These are phyloP conservation scores for Larimichthys crocea DNA, from an alignment of 2,113 vertebrate genomes.

Conservation along the genomic window DNA sequence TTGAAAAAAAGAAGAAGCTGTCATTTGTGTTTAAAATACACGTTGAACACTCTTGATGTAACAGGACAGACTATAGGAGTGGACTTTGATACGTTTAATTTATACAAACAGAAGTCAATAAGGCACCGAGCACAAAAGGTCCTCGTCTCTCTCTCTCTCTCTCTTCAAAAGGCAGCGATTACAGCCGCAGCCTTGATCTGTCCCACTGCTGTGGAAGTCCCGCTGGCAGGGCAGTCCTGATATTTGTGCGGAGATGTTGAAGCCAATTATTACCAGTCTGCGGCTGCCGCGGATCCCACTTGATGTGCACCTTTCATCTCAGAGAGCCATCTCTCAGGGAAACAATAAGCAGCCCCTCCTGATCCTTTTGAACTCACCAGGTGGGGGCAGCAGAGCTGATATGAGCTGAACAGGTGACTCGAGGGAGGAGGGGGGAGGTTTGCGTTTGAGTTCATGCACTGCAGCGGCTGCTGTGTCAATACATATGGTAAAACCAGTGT, in stretches of 20 bases:
- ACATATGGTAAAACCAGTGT: conserved; percentile 29
- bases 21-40: background rate
- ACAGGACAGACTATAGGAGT: background rate
- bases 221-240: conserved; percentile 37
- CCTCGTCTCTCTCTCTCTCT: background rate
- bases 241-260: conserved; percentile 39
- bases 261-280: conserved; percentile 60
- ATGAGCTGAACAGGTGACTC: conserved; percentile 56
- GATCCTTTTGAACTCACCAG: conserved; percentile 65
- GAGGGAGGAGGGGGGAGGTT: background rate
- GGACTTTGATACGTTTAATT: conserved; percentile 40
- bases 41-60: conserved; percentile 12
- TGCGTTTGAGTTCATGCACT: conserved; percentile 23
- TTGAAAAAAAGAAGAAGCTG: background rate
- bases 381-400: conserved; percentile 55
- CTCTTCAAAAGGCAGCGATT: conserved; percentile 60
- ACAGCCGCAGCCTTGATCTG: conserved; percentile 54
- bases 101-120: conserved; percentile 43
- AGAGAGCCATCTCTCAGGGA: conserved; percentile 63
- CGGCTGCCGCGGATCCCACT: conserved; percentile 36
- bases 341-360: conserved; percentile 51
- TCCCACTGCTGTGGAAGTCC: conserved; percentile 28
- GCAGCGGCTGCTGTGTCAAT: conserved; percentile 32
- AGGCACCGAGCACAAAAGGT: conserved; percentile 12
- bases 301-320: conserved; percentile 74